A percentile compares a stretch with the other conserved stretches of the same genome.
phyloP scores from a whole-genome alignment of 1,140 invertebrate species.

The Harpegnathos saltator region DNA sequence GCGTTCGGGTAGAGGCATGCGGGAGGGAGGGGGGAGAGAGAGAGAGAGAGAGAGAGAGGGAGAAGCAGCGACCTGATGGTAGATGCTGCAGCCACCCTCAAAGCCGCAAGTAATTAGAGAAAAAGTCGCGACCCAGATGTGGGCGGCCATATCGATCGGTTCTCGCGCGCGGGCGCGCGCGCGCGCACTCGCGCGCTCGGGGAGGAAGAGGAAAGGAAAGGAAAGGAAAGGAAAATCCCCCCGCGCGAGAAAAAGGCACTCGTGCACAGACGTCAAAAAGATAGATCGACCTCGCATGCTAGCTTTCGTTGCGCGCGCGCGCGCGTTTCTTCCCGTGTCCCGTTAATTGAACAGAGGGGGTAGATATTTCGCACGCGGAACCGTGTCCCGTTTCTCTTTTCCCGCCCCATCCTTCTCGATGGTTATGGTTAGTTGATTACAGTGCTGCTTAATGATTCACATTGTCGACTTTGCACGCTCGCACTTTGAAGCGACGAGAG shows the following conservation, averaged over 20 bases:
- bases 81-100: slow-evolving; percentile 34
- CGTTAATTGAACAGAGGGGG: slow-evolving; percentile 49
- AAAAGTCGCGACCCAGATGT: slow-evolving; percentile 74
- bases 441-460: slow-evolving; percentile 28
- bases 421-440: neutral
- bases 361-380: slow-evolving; percentile 31
- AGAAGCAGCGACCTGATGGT: slow-evolving; percentile 35
- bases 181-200: slow-evolving; percentile 5
- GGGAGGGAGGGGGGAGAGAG: too few relatives aligned
- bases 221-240: slow-evolving; percentile 61
- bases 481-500: neutral
- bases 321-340: neutral
- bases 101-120: slow-evolving; percentile 72
- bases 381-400: neutral
- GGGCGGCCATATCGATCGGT: slow-evolving; percentile 69
- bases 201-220: neutral
- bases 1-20: neutral
- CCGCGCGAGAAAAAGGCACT: slow-evolving; percentile 43
- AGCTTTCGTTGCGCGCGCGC: slow-evolving; percentile 11
- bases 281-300: slow-evolving; percentile 55
- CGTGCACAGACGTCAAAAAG: slow-evolving; percentile 59
- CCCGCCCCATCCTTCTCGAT: neutral
- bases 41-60: too few relatives aligned
- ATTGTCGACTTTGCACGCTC: slow-evolving; percentile 4
- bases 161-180: slow-evolving; percentile 6